Base-by-base conservation (phyloP, 1,140 invertebrate species). In the Nymphalis io region DNA sequence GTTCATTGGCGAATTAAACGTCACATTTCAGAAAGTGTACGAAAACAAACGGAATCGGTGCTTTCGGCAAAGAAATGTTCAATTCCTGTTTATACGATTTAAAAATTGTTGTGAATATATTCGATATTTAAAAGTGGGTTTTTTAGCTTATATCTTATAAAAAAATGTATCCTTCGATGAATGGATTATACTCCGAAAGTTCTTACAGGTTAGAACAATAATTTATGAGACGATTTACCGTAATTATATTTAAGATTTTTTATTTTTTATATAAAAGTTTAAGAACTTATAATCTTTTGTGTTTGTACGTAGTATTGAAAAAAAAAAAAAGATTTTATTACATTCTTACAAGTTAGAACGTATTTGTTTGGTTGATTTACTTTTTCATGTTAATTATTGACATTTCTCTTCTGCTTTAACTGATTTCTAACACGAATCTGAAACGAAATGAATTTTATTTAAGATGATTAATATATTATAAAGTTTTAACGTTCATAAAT, bases 201-300 rank as follows among this genome's bases (percentile, higher is more conserved):
- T 78, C 80, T 27, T 89, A 89, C 89, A 91, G 89, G 89, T 91
- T 89, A 89, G 86, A 77, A 70, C 39, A 55, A n/a, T n/a, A n/a
- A 16, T 63, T 57, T 57, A 0, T 65, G 18, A 23, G 21, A 55
- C 16, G 11, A 55, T 40, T 57, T 65, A 57, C 15, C 20, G n/a
- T 11, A 57, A 27, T 65, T 65, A 57, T 55, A 38, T 53, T n/a
- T 42, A 2, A 21, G 18, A 53, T 13, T 51, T 40, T 63, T n/a
- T 6, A 16, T 16, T 55, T 63, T 60, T 21, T 60, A 42, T 13
- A 21, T 13, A 20, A 13, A 13, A 20, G 3, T 21, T 3, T 3
- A n/a, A 15, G 0, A n/a, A 15, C 13, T 42, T 15, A 15, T 4
- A n/a, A 0, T 8, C 27, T 33, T 33, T 33, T 33, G 27, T 33